Conservation (phyloP, 2,113 vertebrate species). For the human region DNA sequence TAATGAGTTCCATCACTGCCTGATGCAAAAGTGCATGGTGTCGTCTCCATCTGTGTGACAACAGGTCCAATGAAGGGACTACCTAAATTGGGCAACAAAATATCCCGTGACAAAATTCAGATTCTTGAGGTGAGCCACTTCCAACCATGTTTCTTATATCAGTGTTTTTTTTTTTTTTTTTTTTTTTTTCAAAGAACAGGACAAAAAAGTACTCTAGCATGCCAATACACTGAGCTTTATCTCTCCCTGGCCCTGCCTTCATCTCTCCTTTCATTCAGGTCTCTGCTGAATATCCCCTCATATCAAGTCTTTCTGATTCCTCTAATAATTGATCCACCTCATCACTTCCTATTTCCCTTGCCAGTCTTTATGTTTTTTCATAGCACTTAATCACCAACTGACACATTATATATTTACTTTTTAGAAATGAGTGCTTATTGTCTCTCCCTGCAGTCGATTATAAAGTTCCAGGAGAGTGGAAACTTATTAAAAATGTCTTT, state of each 20-base stretch:
- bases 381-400: background rate
- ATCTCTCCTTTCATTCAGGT: rapidly evolving
- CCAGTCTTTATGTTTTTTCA: background rate
- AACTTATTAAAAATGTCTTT: background rate
- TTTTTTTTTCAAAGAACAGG: background rate
- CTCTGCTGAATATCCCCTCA: background rate
- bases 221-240: background rate
- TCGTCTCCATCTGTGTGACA: background rate
- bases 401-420: background rate
- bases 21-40: background rate
- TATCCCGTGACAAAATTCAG: background rate
- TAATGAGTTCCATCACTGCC: background rate
- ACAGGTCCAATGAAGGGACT: background rate
- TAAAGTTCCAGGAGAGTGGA: background rate
- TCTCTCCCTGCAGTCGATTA: background rate
- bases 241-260: background rate
- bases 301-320: background rate
- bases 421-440: background rate
- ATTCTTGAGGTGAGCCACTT: background rate
- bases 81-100: background rate
- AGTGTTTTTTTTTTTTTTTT: background rate
- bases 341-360: background rate
- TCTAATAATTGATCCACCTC: background rate
- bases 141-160: background rate
- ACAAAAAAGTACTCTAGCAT: background rate